Evolutionary conservation across 2,113 vertebrate species (phyloP).

Genomic region (Coptodon bakossiorum): DNA sequence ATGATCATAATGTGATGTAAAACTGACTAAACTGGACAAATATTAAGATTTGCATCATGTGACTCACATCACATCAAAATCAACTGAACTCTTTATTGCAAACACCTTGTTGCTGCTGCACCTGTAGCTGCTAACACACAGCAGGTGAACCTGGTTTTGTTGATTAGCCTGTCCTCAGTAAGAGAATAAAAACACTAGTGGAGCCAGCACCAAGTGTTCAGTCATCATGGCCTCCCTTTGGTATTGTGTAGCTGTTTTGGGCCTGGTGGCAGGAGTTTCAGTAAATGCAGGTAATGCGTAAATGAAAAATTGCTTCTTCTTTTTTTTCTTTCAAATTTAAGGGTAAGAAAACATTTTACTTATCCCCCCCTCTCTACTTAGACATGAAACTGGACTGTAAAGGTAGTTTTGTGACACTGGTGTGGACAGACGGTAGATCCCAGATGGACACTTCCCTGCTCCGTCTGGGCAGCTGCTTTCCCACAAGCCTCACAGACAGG

Average conservation of each 20-base stretch:
- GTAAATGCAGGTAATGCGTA: slow-evolving; percentile 50
- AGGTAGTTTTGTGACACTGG: slow-evolving; percentile 32
- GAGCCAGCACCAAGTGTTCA: fast-evolving
- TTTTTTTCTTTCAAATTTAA: not conserved
- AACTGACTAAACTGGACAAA: not conserved
- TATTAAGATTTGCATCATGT: not conserved
- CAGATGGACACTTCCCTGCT: slow-evolving; percentile 20
- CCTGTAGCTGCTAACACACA: not conserved
- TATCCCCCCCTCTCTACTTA: not conserved
- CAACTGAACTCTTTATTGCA: not conserved
- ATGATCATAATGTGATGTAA: not conserved
- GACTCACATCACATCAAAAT: not conserved
- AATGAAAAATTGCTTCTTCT: fast-evolving
- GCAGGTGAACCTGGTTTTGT: slow-evolving; percentile 40
- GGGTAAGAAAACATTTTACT: no score
- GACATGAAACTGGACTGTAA: slow-evolving; percentile 58
- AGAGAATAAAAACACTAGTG: not conserved
- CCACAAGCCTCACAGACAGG: slow-evolving; percentile 12
- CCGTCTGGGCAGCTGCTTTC: slow-evolving; percentile 61
- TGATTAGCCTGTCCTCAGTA: not conserved
- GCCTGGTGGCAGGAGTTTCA: not conserved
- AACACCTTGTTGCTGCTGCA: not conserved
- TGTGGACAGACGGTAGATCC: slow-evolving; percentile 37
- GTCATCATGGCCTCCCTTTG: slow-evolving; percentile 46
- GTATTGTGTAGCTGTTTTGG: not conserved